phyloP scores from a whole-genome alignment of 2,888 invertebrate species.

The Melanostoma mellinum region DNA sequence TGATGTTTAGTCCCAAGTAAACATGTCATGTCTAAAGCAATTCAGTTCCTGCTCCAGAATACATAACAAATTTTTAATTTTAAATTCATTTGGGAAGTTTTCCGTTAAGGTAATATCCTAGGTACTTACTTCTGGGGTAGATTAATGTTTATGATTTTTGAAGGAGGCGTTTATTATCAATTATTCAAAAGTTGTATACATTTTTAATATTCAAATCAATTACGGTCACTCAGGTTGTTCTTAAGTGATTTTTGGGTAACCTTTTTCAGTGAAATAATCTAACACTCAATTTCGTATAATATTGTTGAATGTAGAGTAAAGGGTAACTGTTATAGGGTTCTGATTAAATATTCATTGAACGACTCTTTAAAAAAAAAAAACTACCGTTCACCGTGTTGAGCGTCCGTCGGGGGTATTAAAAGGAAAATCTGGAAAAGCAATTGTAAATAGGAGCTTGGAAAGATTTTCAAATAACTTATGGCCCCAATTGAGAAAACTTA shows the following conservation, averaged over 20 bases:
- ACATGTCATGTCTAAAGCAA: neutral
- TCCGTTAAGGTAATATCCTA: neutral
- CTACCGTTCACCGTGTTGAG: too few relatives aligned
- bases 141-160: neutral
- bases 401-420: too few relatives aligned
- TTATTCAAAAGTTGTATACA: constrained; percentile 46
- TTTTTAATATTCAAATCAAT: constrained; percentile 50
- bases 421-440: too few relatives aligned
- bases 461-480: too few relatives aligned
- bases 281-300: too few relatives aligned
- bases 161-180: constrained; percentile 23
- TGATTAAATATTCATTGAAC: too few relatives aligned
- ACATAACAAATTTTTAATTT: neutral
- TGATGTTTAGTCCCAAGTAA: neutral
- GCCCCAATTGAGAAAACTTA: too few relatives aligned
- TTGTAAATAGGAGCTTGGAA: too few relatives aligned
- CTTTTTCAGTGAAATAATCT: neutral
- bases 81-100: constrained; percentile 2
- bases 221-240: constrained; percentile 38
- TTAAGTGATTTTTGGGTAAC: constrained; percentile 36
- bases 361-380: too few relatives aligned
- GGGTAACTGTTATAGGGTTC: too few relatives aligned
- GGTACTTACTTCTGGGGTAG: neutral
- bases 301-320: too few relatives aligned
- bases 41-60: neutral